Evolutionary conservation across 2,797 vertebrate genomes (phyloP).

Genomic region (Pachyuromys duprasi): DNA sequence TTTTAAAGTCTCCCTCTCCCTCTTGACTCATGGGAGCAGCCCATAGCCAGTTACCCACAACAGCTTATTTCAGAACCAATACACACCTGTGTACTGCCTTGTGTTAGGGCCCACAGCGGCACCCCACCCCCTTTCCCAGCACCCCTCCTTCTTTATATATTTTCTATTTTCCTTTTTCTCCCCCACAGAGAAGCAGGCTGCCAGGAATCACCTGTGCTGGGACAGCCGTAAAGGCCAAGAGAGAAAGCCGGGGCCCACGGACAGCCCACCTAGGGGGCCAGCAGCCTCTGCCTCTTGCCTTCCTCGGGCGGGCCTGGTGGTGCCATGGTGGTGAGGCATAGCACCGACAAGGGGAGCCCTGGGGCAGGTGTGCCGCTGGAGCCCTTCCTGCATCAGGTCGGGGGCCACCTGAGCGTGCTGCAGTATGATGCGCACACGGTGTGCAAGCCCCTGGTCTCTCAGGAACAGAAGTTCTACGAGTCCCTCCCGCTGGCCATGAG

Average conservation of each 20-base stretch:
- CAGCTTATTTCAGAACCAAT: neutral
- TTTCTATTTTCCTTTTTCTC: neutral
- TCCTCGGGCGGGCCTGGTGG: rapidly evolving
- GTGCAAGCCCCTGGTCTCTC: conserved; percentile 88
- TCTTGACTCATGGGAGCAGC: neutral
- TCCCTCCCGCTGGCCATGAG: conserved; percentile 87
- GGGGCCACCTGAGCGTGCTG: conserved; percentile 89
- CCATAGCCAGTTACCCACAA: neutral
- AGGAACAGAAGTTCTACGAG: conserved; percentile 88
- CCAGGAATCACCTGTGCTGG: neutral
- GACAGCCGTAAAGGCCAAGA: neutral
- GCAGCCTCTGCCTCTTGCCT: neutral
- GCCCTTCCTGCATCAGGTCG: conserved; percentile 89
- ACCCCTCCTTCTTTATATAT: neutral
- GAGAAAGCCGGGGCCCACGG: neutral
- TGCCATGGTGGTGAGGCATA: conserved; percentile 86
- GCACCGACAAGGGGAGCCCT: conserved; percentile 5
- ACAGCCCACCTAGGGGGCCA: neutral
- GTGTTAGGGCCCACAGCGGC: neutral
- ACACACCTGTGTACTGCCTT: rapidly evolving
- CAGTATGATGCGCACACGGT: conserved; percentile 87
- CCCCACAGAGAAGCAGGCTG: neutral
- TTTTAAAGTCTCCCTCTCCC: conserved; percentile 19
- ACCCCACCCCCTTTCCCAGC: neutral
- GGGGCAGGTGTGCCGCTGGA: conserved; percentile 80